These are phyloP conservation scores for Tetramorium bicarinatum DNA, from an alignment of 2,888 invertebrate genomes.

Conservation along the genomic window DNA sequence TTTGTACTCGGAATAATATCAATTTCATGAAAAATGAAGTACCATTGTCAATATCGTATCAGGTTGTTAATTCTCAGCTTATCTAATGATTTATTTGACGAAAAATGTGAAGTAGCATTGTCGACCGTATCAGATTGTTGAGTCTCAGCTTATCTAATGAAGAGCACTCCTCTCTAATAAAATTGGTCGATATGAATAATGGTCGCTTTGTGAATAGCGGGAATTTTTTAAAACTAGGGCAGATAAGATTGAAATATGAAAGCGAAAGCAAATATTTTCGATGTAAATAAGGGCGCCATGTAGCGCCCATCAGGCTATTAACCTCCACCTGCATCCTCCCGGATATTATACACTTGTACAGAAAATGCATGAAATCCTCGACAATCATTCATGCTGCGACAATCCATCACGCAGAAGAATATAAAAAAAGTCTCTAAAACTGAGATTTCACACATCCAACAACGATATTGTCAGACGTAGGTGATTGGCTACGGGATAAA, in stretches of 20 bases:
- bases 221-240: slow-evolving; percentile 48
- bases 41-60: too few relatives aligned
- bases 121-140: slow-evolving; percentile 47
- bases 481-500: too few relatives aligned
- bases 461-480: too few relatives aligned
- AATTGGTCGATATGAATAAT: background rate
- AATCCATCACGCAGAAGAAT: too few relatives aligned
- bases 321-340: slow-evolving; percentile 3
- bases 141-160: slow-evolving; percentile 57
- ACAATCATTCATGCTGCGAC: too few relatives aligned
- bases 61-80: too few relatives aligned
- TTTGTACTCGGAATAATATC: too few relatives aligned
- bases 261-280: slow-evolving; percentile 67
- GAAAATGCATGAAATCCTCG: background rate
- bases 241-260: slow-evolving; percentile 70
- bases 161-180: slow-evolving; percentile 39
- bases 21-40: too few relatives aligned
- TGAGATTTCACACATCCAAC: too few relatives aligned
- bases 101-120: background rate
- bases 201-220: slow-evolving; percentile 45
- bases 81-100: too few relatives aligned
- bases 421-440: too few relatives aligned
- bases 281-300: slow-evolving; percentile 19
- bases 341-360: background rate
- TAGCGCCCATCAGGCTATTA: background rate